Evolutionary conservation across 1,140 invertebrate genomes (phyloP), one percentile per base, ranked within the genome.

Genomic region (Sarcophaga bullata): DNA sequence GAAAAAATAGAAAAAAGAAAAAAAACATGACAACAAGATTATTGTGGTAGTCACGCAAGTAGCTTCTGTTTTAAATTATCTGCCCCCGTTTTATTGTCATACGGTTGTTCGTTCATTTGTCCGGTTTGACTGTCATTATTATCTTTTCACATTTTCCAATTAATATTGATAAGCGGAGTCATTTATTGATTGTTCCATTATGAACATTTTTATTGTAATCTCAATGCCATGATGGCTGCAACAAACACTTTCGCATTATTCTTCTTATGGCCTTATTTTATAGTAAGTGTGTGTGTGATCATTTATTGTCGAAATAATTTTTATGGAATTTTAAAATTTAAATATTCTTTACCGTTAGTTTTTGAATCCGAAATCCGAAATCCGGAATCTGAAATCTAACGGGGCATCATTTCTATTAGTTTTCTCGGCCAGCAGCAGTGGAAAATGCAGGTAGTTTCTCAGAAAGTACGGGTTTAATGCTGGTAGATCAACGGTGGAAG

Each of bases 91-190:
- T 37, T 37, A 62, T 68, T 68, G 62, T 19, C 62, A 19, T 19
- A 17, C n/a, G 6, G 8, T 37, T 37, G 25, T 37, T 37, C 25
- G 25, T 37, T 37, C 25, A 4, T 19, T 9, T 19, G 62, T 8
- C 7, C 25, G 6, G 6, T 68, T 7, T 68, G 62, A 6, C 62
- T 68, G 62, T 68, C 62, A 68, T 68, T 68, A 68, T 68, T 68
- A 68, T 68, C 62, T 68, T n/a, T 68, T 68, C 62, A 68, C 62
- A 68, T 68, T 68, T 68, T 68, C 62, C 17, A 68, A 68, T 68
- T 68, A 68, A 68, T 68, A 68, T 68, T 68, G 62, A 68, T 68
- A 68, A 68, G 19, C 1, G 25, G 25, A 68, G 62, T 68, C 62
- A 68, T 68, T 68, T 25, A 68, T 68, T 68, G 62, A 68, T 68